phyloP scores from a whole-genome alignment of 2,113 vertebrate species.

The Sinocyclocheilus anophthalmus region DNA sequence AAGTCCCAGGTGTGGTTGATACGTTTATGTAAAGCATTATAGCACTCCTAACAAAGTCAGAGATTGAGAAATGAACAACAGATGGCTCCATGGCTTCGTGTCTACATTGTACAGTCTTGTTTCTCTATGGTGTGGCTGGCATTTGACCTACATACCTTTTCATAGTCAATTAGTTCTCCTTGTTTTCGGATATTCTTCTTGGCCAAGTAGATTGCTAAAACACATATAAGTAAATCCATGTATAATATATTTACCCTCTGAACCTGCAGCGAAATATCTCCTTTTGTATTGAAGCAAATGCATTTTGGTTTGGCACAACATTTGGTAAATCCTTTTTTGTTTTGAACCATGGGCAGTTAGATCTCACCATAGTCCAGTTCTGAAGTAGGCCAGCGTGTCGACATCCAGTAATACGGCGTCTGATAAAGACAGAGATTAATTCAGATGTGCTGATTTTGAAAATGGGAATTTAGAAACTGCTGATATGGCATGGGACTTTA shows the following conservation, averaged over 20 bases:
- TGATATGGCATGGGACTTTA: neutral
- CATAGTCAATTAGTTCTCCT: constrained; percentile 85
- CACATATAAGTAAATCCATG: neutral
- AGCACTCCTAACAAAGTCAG: constrained; percentile 79
- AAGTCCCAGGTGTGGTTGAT: constrained; percentile 96
- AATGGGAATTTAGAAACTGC: neutral
- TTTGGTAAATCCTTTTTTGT: neutral
- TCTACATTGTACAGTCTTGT: neutral
- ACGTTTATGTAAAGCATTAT: constrained; percentile 85
- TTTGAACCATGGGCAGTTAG: neutral
- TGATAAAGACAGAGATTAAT: constrained; percentile 58
- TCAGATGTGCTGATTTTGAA: constrained; percentile 39
- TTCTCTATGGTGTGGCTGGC: neutral
- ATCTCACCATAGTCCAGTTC: constrained; percentile 92
- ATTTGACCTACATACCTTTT: constrained; percentile 80
- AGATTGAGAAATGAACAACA: neutral
- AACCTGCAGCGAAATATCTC: neutral
- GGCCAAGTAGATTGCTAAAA: constrained; percentile 85
- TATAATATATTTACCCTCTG: neutral
- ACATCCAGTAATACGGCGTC: constrained; percentile 95
- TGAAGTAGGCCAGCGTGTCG: constrained; percentile 85
- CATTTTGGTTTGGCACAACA: neutral
- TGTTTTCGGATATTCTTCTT: constrained; percentile 95
- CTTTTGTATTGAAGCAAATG: neutral
- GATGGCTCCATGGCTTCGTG: neutral